Base-by-base conservation (phyloP, 2,113 vertebrate genomes). In the Lutjanus erythropterus region DNA sequence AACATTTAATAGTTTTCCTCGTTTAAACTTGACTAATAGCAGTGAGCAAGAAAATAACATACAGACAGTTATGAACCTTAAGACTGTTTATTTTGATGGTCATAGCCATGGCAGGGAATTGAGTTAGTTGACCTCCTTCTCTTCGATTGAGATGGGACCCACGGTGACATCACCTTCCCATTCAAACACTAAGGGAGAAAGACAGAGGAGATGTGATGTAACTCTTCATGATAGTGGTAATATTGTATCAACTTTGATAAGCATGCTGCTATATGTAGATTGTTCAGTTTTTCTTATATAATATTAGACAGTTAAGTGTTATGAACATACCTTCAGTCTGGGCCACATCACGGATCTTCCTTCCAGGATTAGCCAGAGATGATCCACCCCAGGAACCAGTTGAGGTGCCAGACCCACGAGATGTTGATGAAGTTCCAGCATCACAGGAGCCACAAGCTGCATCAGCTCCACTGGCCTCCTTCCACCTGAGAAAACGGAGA, bases 161-260 rank as follows among this genome's bases (percentile, higher is more conserved):
- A 94, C 4, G 18, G 62, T 89, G 75, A 93, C 79, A 8, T 52
- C 37, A 47, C 84, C 91, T 75, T 85, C 81, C 91, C 91, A 94
- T 82, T 87, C 80, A 0, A 78, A 19, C 60, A 21, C 93, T 94
- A 74, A 49, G 29, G 72, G 81, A 78, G 19, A 78, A 83, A 61
- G 33, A 61, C 11, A 66, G 39, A 73, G 78, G 1, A 39, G 3
- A n/a, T 42, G 12, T 39, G 35, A 74, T 52, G 68, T 27, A 52
- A 58, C 21, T 69, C 21, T 27, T 37, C 39, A 1, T 53, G 23
- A n/a, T 25, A 60, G 10, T 31, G 35, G 5, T 6, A 46, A 42
- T 25, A 80, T 47, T 33, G 58, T 14, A 73, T 56, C 3, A 6
- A 37, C 14, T 71, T 12, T 73, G 29, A 29, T 21, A 31, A 47